Evolutionary conservation across 2,113 vertebrate genomes (phyloP).

Genomic region (human (Homo sapiens)): GRCh38 chr2:146186001-146186500

Average conservation of each 20-base stretch:
- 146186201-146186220: neutral
- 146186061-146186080: neutral
- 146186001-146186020: neutral
- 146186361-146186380: neutral
- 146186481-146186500: neutral
- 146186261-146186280: neutral
- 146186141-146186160: neutral
- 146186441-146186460: neutral
- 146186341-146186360: neutral
- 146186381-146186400: neutral
- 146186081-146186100: neutral
- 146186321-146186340: too few relatives aligned
- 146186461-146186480: neutral
- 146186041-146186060: neutral
- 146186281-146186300: too few relatives aligned
- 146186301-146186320: too few relatives aligned
- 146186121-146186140: neutral
- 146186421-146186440: neutral
- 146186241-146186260: neutral
- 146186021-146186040: neutral
- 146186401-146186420: neutral
- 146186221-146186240: neutral
- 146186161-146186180: neutral
- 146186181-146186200: rapidly evolving
- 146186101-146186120: neutral